Percentiles rank a stretch among this genome's conserved stretches.
phyloP scores from a whole-genome alignment of 2,888 invertebrate species.

The Xestia sexstrigata region DNA sequence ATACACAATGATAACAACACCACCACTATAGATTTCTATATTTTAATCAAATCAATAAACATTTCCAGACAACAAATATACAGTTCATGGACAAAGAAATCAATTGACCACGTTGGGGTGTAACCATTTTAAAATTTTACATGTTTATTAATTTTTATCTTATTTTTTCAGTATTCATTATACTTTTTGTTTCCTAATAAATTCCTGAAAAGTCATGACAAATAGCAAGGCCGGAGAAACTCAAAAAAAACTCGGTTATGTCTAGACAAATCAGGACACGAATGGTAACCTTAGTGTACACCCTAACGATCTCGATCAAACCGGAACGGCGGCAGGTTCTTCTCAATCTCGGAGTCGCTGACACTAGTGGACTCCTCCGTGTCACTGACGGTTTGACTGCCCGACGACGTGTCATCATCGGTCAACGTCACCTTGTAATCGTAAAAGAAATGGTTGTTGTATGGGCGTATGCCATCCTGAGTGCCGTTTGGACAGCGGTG shows the following conservation, averaged over 20 bases:
- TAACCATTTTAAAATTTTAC: not conserved
- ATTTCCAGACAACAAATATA: not conserved
- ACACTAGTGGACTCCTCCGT: not conserved
- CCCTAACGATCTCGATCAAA: not conserved
- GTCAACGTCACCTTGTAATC: slow-evolving; percentile 77
- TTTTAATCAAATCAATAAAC: slow-evolving; percentile 9
- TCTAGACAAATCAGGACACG: not conserved
- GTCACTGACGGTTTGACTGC: fast-evolving
- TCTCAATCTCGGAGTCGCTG: not conserved
- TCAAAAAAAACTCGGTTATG: not conserved
- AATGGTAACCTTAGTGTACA: not conserved
- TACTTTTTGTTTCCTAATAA: not conserved
- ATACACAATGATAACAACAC: slow-evolving; percentile 5
- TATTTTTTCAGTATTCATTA: not conserved
- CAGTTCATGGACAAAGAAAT: not conserved
- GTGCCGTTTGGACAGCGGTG: slow-evolving; percentile 77
- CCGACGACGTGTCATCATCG: slow-evolving; percentile 54
- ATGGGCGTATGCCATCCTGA: slow-evolving; percentile 27
- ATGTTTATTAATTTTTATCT: not conserved
- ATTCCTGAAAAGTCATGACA: not conserved
- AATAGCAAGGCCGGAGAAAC: not conserved
- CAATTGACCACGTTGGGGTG: not conserved
- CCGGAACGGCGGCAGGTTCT: slow-evolving; percentile 20
- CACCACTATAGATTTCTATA: not conserved
- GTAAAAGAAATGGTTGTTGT: slow-evolving; percentile 85